Evolutionary conservation across 2,797 vertebrate genomes (phyloP), one percentile per base, ranked within the genome.

Genomic region (Threskiornis aethiopicus): DNA sequence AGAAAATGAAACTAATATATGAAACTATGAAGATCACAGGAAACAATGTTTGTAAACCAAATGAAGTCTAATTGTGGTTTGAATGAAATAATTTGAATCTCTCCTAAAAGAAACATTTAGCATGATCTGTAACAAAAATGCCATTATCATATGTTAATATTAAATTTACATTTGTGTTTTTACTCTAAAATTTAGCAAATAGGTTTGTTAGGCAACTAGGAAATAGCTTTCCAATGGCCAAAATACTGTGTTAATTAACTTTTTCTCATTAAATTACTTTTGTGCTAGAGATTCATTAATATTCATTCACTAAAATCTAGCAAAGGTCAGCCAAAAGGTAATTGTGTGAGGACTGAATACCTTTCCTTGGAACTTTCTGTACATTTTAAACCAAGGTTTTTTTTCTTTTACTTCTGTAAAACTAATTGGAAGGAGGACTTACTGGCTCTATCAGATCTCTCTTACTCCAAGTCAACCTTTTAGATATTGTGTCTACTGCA

Each of bases 261-360:
- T 80, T 87, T 87, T 57, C n/a, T 77, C 52, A 58, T 91, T 84
- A 82, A 72, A 77, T 93, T 84, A 44, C 35, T 89, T 95, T 61
- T 80, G 37, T 71, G 26, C n/a, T 69, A 29, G 24, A 78, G 44
- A 42, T 49, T 84, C 64, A 81, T 96, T 87, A 89, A 91, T 85
- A 94, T 85, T 94, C 4, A 61, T 93, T 86, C 47, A 42, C 59
- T 57, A 78, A 89, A 95, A 80, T 85, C 55, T 64, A 73, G 58
- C 5, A 89, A 92, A 92, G 39, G 75, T 89, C 90, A 94, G 64
- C 64, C 75, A 89, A 94, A 87, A 85, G 26, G 72, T 81, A 91
- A 65, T 87, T 81, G 59, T 83, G 51, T 35, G 84, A 83, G 24
- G 41, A 75, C n/a, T 39, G 37, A 77, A 78, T 57, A 64, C 18